A percentile compares a stretch with the other conserved stretches of the same genome.
phyloP scores from a whole-genome alignment of 2,797 vertebrate species.

The Anolis apletophallus region DNA sequence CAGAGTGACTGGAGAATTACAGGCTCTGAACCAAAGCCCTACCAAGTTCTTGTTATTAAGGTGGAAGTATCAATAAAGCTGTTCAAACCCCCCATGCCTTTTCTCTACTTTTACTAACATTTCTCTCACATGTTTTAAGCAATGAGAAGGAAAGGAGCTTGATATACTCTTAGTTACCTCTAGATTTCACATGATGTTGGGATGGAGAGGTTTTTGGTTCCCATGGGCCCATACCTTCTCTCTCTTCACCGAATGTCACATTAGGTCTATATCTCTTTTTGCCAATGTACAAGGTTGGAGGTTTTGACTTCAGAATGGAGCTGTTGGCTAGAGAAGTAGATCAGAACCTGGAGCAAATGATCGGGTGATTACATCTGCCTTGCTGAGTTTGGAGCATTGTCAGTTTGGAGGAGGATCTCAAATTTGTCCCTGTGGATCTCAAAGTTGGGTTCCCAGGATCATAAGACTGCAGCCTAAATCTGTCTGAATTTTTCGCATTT shows the following conservation, averaged over 20 bases:
- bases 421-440: not conserved
- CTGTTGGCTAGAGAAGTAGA: not conserved
- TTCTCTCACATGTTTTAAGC: not conserved
- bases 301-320: not conserved
- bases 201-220: no score
- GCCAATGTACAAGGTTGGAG: not conserved
- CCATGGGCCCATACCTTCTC: not conserved
- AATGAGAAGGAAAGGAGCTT: not conserved
- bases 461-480: not conserved
- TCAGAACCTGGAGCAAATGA: not conserved
- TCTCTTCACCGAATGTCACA: not conserved
- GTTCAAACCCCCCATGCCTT: not conserved
- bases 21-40: not conserved
- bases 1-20: no score
- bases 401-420: not conserved
- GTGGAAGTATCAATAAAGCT: not conserved
- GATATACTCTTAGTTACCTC: not conserved
- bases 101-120: not conserved
- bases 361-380: not conserved
- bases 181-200: not conserved
- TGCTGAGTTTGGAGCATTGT: not conserved
- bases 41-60: not conserved
- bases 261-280: not conserved
- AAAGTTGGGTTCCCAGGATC: not conserved
- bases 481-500: not conserved